These are phyloP conservation scores for Hemiprocne comata DNA, from an alignment of 2,113 vertebrate genomes.

Conservation along the genomic window DNA sequence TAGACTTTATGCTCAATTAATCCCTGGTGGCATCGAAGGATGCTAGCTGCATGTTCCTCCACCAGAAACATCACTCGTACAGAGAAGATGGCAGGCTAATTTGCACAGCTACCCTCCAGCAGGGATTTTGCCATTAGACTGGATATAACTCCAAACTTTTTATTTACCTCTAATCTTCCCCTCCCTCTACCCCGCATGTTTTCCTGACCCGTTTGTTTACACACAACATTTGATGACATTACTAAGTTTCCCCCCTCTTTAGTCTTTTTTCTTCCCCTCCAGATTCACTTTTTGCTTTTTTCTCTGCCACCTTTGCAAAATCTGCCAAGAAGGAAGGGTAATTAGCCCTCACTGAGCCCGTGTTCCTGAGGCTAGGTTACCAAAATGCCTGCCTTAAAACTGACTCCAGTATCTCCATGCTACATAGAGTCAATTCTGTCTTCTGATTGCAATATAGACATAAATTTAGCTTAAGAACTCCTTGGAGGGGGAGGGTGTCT, in stretches of 20 bases:
- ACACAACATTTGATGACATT: neutral
- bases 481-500: neutral
- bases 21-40: neutral
- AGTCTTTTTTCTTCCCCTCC: neutral
- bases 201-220: neutral
- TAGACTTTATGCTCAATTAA: constrained; percentile 38
- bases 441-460: neutral
- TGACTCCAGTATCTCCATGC: neutral
- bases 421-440: neutral
- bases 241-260: neutral
- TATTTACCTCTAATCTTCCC: neutral
- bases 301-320: neutral
- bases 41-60: neutral
- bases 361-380: neutral
- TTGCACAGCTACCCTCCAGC: neutral
- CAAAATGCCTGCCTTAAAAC: neutral
- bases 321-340: neutral
- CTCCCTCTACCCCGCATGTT: neutral
- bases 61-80: neutral
- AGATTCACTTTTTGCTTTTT: neutral
- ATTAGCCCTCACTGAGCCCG: neutral
- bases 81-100: neutral
- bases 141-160: neutral
- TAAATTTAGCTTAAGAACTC: neutral
- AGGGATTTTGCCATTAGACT: neutral